A percentile compares a stretch with the other conserved stretches of the same genome.
Conservation (phyloP, 2,113 vertebrate species). For the Gopherus flavomarginatus region DNA sequence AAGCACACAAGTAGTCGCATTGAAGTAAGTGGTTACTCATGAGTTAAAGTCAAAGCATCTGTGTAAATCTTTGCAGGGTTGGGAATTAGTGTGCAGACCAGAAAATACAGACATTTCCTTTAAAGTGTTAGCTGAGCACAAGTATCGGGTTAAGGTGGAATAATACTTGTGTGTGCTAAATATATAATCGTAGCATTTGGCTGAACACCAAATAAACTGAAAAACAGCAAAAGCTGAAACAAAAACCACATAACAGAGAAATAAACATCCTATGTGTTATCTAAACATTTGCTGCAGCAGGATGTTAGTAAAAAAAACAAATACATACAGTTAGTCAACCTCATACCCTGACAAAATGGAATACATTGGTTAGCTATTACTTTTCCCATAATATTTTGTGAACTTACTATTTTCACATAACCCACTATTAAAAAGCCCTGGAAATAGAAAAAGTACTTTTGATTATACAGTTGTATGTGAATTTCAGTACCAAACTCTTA, state of each 20-base stretch:
- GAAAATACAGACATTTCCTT: background rate
- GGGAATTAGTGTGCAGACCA: background rate
- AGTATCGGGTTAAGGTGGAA: background rate
- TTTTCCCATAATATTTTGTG: background rate
- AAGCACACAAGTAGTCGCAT: background rate
- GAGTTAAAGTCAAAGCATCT: background rate
- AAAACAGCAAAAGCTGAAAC: background rate
- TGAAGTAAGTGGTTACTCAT: background rate
- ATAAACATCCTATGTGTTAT: accelerated
- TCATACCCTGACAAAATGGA: background rate
- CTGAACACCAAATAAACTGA: accelerated
- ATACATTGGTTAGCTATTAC: background rate
- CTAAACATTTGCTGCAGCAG: background rate
- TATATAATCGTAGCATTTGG: background rate
- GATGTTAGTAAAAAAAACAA: background rate
- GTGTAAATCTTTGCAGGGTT: background rate
- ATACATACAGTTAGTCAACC: background rate
- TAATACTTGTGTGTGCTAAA: background rate
- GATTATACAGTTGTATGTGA: background rate
- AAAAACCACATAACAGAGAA: background rate
- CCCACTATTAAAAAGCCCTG: background rate
- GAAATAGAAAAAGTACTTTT: background rate
- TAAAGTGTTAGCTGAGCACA: background rate
- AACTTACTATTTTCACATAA: background rate
- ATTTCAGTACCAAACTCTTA: background rate